A percentile compares a stretch with the other conserved stretches of the same genome.
Conservation (phyloP, 2,113 vertebrate genomes). For the Cochlearius cochlearius region DNA sequence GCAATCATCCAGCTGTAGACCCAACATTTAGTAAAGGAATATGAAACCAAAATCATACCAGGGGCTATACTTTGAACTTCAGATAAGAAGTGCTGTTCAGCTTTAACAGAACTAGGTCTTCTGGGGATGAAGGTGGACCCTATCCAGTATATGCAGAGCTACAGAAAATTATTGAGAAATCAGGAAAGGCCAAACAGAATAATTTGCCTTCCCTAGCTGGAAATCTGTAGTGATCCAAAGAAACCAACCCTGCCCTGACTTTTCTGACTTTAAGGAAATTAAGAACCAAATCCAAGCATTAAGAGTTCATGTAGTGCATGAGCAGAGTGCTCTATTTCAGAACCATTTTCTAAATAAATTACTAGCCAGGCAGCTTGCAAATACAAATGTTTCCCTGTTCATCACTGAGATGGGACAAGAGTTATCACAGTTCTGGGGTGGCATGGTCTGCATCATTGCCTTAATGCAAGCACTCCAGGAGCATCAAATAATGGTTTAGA, state of each 20-base stretch:
- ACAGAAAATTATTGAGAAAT: neutral
- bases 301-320: neutral
- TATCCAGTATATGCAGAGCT: neutral
- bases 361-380: neutral
- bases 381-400: neutral
- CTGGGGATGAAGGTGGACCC: neutral
- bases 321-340: neutral
- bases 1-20: neutral
- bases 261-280: neutral
- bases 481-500: neutral
- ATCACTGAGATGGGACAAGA: neutral
- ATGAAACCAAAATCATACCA: neutral
- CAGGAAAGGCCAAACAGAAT: neutral
- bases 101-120: constrained; percentile 4
- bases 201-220: neutral
- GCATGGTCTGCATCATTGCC: neutral
- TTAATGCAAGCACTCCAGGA: neutral
- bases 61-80: constrained; percentile 41
- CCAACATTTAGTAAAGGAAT: neutral
- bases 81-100: neutral
- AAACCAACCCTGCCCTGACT: neutral
- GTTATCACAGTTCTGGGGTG: neutral
- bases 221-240: neutral
- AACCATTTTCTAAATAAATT: neutral
- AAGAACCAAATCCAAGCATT: neutral